Evolutionary conservation across 1,140 invertebrate species (phyloP).

Genomic region (Gonatopus flavifemur): DNA sequence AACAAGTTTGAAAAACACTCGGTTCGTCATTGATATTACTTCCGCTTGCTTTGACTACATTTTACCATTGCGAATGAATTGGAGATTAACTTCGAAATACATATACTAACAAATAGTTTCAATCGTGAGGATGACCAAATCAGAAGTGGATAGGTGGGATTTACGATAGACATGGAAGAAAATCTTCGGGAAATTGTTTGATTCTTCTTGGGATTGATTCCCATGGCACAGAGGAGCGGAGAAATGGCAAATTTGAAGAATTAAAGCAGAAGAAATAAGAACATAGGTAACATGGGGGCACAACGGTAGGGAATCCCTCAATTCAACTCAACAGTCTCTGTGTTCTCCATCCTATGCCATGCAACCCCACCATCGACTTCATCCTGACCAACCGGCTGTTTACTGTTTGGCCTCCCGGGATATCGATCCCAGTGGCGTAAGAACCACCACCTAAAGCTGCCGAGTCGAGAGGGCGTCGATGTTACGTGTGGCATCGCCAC

Average conservation of each 20-base stretch:
- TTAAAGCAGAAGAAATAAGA: slow-evolving; percentile 7
- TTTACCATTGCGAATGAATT: no score
- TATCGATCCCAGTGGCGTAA: slow-evolving; percentile 59
- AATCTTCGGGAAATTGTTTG: not conserved
- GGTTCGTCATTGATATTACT: no score
- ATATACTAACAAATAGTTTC: no score
- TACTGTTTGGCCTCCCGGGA: slow-evolving; percentile 60
- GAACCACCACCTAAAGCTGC: slow-evolving; percentile 40
- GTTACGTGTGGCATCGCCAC: no score
- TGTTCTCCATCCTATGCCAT: no score
- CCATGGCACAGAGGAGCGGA: not conserved
- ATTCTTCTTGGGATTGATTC: not conserved
- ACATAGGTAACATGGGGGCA: no score
- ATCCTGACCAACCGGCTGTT: slow-evolving; percentile 60
- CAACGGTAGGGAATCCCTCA: no score
- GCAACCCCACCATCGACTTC: slow-evolving; percentile 37
- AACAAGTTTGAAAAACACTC: no score
- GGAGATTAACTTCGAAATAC: no score
- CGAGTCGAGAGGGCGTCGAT: no score
- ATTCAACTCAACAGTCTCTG: no score
- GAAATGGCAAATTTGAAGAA: not conserved
- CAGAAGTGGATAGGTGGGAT: not conserved
- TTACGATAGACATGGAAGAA: not conserved
- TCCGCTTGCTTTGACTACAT: no score
- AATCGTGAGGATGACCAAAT: not conserved